Evolutionary conservation across 2,888 invertebrate genomes (phyloP).

Genomic region (Cryptus viduatorius): DNA sequence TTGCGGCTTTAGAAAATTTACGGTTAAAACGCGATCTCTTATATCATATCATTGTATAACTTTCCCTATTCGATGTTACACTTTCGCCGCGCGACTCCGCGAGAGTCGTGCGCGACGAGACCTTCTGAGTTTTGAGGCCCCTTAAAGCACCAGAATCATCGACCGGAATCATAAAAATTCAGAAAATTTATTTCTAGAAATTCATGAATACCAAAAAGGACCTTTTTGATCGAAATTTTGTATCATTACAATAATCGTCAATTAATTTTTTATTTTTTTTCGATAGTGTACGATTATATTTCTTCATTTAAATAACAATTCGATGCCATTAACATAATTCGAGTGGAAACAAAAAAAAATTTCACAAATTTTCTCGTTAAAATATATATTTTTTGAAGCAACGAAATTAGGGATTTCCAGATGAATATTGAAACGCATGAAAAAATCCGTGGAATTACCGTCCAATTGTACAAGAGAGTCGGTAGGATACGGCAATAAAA

Average conservation of each 20-base stretch:
- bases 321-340: no score
- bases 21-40: conserved; percentile 55
- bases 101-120: not conserved
- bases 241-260: no score
- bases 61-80: conserved; percentile 67
- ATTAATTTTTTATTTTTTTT: no score
- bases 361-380: not conserved
- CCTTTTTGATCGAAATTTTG: no score
- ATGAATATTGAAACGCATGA: not conserved
- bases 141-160: not conserved
- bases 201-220: no score
- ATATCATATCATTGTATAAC: conserved; percentile 71
- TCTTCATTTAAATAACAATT: no score
- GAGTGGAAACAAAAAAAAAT: not conserved
- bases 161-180: no score
- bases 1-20: conserved; percentile 52
- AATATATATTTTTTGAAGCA: not conserved
- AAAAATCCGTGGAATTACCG: not conserved
- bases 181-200: no score
- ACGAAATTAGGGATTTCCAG: not conserved
- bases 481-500: conserved; percentile 22
- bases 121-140: not conserved
- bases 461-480: not conserved
- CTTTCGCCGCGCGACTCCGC: conserved; percentile 56
- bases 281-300: no score